phyloP scores from a whole-genome alignment of 2,113 vertebrate species.

The Aphelocoma coerulescens region DNA sequence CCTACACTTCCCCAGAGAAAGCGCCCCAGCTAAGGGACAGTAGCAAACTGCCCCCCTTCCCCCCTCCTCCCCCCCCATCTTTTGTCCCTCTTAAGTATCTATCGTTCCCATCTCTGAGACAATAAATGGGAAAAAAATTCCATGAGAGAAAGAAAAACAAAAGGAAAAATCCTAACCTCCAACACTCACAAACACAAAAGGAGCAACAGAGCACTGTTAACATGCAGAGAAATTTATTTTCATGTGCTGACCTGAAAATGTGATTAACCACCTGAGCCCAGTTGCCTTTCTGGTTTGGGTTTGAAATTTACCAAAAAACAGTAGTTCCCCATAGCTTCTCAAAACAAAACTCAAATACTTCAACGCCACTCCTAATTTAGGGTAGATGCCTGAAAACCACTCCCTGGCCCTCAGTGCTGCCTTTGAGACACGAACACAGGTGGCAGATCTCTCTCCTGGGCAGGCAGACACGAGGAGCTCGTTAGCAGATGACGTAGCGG shows the following conservation, averaged over 20 bases:
- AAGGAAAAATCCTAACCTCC: background rate
- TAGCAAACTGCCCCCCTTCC: background rate
- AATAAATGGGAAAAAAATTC: background rate
- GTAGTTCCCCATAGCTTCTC: rapidly evolving
- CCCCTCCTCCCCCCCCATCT: background rate
- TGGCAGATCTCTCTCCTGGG: rapidly evolving
- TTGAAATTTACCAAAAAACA: background rate
- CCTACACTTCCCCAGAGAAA: background rate
- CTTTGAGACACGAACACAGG: background rate
- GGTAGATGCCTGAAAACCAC: background rate
- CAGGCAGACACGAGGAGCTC: rapidly evolving
- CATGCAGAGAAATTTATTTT: background rate
- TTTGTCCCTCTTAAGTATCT: background rate
- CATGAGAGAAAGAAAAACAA: background rate
- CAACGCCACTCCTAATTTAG: too few relatives aligned
- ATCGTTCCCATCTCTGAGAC: background rate
- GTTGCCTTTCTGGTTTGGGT: too few relatives aligned
- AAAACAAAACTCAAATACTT: background rate
- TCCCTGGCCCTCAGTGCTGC: background rate
- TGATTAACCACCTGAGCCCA: background rate
- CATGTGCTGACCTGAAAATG: background rate
- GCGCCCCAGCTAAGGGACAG: rapidly evolving
- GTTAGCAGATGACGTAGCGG: conserved; percentile 80
- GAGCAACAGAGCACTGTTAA: background rate
- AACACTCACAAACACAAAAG: background rate